These are phyloP conservation scores for Mimas tiliae DNA, from an alignment of 2,888 invertebrate genomes.

Conservation along the genomic window DNA sequence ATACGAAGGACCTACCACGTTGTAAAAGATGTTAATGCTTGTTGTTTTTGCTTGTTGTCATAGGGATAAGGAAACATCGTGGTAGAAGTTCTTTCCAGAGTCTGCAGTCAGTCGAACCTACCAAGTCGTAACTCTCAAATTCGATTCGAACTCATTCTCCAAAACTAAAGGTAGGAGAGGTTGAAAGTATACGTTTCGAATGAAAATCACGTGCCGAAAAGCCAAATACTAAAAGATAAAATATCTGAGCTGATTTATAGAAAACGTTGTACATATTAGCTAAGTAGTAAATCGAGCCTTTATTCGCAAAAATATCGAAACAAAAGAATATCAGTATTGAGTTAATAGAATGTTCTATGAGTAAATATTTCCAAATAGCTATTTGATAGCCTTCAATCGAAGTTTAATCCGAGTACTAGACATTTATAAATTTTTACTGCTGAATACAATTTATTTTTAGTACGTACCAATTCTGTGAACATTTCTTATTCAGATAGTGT, in stretches of 20 bases:
- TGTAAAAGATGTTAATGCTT: no score
- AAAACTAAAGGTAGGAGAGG: no score
- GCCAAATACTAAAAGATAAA: background rate
- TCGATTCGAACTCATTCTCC: no score
- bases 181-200: no score
- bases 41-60: no score
- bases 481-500: slow-evolving; percentile 20
- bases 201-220: no score
- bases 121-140: no score
- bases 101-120: no score
- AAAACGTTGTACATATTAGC: no score
- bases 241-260: background rate
- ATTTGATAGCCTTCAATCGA: slow-evolving; percentile 4
- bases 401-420: slow-evolving; percentile 5
- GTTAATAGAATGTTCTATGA: background rate
- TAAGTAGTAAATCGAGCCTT: background rate
- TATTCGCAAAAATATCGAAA: background rate
- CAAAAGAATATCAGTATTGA: background rate
- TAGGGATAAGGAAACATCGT: no score
- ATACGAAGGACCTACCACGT: no score
- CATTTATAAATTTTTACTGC: slow-evolving; percentile 21
- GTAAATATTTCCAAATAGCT: slow-evolving; percentile 9
- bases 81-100: no score
- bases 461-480: background rate
- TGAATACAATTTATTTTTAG: slow-evolving; percentile 21